Conservation (phyloP, 2,888 invertebrate genomes). For the Spicauda simplicius region DNA sequence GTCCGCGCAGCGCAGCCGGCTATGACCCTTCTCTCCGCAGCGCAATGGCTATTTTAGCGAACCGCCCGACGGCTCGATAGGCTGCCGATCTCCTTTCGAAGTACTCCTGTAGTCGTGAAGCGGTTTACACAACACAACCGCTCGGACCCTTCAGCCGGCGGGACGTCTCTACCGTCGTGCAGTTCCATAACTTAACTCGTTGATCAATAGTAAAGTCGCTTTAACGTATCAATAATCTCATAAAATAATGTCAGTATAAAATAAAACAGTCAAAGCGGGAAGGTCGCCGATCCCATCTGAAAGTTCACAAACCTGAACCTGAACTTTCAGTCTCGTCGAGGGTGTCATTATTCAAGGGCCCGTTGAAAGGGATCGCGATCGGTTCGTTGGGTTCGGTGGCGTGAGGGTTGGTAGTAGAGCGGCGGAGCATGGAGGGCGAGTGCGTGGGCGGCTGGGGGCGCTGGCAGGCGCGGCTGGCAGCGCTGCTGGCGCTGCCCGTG, state of each 20-base stretch:
- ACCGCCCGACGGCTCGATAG: conserved; percentile 13
- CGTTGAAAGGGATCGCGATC: not conserved
- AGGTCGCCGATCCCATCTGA: not conserved
- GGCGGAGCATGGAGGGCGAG: conserved; percentile 52
- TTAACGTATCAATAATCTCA: not conserved
- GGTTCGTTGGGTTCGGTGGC: not conserved
- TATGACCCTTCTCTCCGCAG: conserved; percentile 25
- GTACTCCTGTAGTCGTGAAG: conserved; percentile 36
- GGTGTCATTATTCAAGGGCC: not conserved
- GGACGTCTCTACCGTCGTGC: conserved; percentile 41
- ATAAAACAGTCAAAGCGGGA: not conserved
- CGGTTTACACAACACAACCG: conserved; percentile 45
- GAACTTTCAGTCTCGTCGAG: not conserved
- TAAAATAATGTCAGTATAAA: not conserved
- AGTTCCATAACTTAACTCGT: not conserved
- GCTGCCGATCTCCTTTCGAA: conserved; percentile 43
- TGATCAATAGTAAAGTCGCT: not conserved
- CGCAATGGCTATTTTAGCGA: conserved; percentile 32
- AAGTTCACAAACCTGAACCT: not conserved
- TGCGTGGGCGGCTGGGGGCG: conserved; percentile 69
- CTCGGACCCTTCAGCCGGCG: conserved; percentile 48
- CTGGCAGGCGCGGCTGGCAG: conserved; percentile 74
- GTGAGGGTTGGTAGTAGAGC: conserved; percentile 24
- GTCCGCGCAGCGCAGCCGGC: not conserved
- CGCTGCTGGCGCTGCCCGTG: conserved; percentile 75